Conservation (phyloP, 2,888 invertebrate genomes). For the Stratiomys singularior region DNA sequence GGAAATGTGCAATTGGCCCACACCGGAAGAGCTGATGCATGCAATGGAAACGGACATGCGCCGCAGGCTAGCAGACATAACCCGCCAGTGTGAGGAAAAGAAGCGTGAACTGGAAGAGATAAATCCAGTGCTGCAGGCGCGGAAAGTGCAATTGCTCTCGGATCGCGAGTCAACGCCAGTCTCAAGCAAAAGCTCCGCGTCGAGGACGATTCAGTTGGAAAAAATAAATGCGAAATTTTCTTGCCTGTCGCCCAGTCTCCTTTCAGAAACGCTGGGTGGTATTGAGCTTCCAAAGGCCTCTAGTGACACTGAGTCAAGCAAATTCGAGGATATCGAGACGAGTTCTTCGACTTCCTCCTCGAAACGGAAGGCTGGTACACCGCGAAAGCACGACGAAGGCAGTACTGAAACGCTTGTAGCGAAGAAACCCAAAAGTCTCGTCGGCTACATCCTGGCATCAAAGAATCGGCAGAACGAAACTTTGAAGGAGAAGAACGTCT, state of each 20-base stretch:
- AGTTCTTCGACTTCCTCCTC: constrained; percentile 65
- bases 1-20: constrained; percentile 63
- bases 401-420: constrained; percentile 84
- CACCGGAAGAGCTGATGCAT: constrained; percentile 72
- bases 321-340: constrained; percentile 54
- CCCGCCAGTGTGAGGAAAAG: constrained; percentile 84
- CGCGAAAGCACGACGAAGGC: constrained; percentile 74
- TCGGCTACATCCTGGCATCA: constrained; percentile 73
- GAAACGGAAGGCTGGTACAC: constrained; percentile 82
- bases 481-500: constrained; percentile 48
- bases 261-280: constrained; percentile 50
- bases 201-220: constrained; percentile 21
- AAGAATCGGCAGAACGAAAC: constrained; percentile 53
- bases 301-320: constrained; percentile 58
- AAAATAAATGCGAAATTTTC: constrained; percentile 38
- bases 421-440: constrained; percentile 80
- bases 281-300: constrained; percentile 54
- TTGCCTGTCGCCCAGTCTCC: constrained; percentile 42
- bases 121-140: constrained; percentile 51
- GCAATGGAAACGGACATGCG: constrained; percentile 86
- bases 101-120: constrained; percentile 83
- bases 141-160: constrained; percentile 39
- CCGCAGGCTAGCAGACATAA: constrained; percentile 81
- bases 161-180: constrained; percentile 50
- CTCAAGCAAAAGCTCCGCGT: constrained; percentile 48